A percentile compares a stretch with the other conserved stretches of the same genome.
Evolutionary conservation across 2,797 vertebrate genomes (phyloP).

Genomic region (Protosalanx chinensis): DNA sequence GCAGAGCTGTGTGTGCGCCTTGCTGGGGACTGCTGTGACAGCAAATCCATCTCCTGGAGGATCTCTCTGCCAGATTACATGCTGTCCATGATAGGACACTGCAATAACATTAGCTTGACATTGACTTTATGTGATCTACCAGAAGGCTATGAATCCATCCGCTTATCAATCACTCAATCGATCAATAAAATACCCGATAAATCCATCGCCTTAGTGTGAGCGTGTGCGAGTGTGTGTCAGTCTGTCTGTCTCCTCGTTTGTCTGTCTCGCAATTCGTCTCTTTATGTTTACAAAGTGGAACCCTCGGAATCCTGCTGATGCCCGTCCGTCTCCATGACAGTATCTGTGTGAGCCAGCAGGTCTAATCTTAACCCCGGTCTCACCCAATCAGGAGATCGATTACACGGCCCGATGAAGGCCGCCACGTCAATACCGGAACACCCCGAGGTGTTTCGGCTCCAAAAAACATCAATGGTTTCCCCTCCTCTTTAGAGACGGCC

Average conservation of each 20-base stretch:
- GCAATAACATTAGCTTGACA: neutral
- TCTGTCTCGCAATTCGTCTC: too few relatives aligned
- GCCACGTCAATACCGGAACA: neutral
- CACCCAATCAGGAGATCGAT: neutral
- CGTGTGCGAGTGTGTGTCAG: neutral
- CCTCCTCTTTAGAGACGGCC: too few relatives aligned
- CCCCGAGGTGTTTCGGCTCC: neutral
- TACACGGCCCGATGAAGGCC: too few relatives aligned
- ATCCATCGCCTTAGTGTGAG: neutral
- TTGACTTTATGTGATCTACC: neutral
- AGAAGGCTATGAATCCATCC: slow-evolving; percentile 4
- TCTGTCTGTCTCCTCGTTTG: neutral
- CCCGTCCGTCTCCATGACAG: too few relatives aligned
- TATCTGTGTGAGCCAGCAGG: too few relatives aligned
- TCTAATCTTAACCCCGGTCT: neutral
- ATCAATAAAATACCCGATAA: neutral
- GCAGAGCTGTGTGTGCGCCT: neutral
- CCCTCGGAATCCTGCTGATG: too few relatives aligned
- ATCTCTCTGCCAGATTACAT: neutral
- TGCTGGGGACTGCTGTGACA: neutral
- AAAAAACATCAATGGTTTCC: neutral
- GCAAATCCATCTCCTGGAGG: neutral
- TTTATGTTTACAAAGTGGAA: too few relatives aligned
- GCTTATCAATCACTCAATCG: slow-evolving; percentile 2
- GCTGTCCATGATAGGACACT: neutral